Base-by-base conservation (phyloP, 53 echinoderm and acorn worm species). In the Crossaster papposus region DNA sequence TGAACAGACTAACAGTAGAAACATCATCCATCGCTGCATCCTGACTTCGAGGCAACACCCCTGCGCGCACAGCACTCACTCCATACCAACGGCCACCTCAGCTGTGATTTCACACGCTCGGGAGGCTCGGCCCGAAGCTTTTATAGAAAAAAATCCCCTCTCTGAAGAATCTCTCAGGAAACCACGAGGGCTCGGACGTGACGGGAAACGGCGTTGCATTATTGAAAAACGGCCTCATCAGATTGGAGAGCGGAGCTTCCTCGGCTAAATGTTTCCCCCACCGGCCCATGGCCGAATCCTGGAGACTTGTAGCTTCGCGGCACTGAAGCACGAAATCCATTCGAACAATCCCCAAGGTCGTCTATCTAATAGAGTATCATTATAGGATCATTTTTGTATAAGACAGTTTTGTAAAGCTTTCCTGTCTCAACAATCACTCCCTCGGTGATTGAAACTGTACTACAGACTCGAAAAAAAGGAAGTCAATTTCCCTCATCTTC, bases 401-500 rank as follows among this genome's bases (percentile, higher is more conserved):
- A 63, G 23, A 65, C 70, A 44, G 20, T 28, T 81, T 36, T 38
- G 73, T 85, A 53, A 29, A 52, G 52, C 73, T 71, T 85, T 72
- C 51, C 51, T 52, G 14, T 24, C 51, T 29, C 73, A 31, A 44
- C 44, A 44, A 72, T 72, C 53, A 51, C 72, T 31, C 53, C 83
- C 33, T 34, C 64, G 53, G 51, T 85, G 85, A 85, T n/a, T 85
- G 73, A 36, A 72, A 52, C 54, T 85, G 52, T 51, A 32, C 54
- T 72, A 22, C 85, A 22, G 72, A 72, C 74, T 30, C 72, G 32
- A 85, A 54, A n/a, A n/a, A n/a, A 11, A 30, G 76, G 87, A 87
- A 87, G 58, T 77, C 87, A 53, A 87, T 87, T 87, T 87, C 87
- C 87, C 54, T 62, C 87, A 76, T 76, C 87, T 87, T 87, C 77